phyloP scores from a whole-genome alignment of 2,113 vertebrate genomes.

The Prochilodus magdalenae region DNA sequence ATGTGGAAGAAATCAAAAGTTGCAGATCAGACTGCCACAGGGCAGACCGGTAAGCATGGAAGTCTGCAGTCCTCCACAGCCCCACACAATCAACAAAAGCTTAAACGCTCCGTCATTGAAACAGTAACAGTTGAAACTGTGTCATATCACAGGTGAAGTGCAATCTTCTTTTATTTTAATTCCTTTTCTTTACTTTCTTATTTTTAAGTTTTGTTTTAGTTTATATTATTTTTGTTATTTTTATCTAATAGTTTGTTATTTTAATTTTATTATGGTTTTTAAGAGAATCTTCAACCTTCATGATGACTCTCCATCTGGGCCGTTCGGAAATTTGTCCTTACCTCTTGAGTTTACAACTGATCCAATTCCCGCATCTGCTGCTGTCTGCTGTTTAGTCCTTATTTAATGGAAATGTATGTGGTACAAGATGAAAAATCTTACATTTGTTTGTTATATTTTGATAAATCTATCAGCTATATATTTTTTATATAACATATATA shows the following conservation, averaged over 20 bases:
- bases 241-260: neutral
- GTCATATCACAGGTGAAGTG: neutral
- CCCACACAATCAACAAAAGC: constrained; percentile 34
- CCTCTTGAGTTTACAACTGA: neutral
- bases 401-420: too few species aligned
- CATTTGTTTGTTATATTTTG: neutral
- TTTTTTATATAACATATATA: too few species aligned
- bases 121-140: constrained; percentile 5
- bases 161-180: too few species aligned
- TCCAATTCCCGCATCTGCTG: too few species aligned
- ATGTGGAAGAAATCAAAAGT: constrained; percentile 73
- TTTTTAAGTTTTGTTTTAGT: neutral
- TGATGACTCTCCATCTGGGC: neutral
- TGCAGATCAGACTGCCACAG: constrained; percentile 72
- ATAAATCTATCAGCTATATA: neutral
- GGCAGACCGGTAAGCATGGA: constrained; percentile 75
- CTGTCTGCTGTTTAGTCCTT: too few species aligned
- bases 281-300: neutral
- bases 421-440: too few species aligned
- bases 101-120: constrained; percentile 26
- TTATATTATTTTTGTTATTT: too few species aligned
- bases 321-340: neutral
- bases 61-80: constrained; percentile 30
- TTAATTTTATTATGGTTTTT: neutral
- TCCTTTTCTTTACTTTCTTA: too few species aligned